Base-by-base conservation (phyloP, 2,797 vertebrate species). In the Girardinus metallicus region DNA sequence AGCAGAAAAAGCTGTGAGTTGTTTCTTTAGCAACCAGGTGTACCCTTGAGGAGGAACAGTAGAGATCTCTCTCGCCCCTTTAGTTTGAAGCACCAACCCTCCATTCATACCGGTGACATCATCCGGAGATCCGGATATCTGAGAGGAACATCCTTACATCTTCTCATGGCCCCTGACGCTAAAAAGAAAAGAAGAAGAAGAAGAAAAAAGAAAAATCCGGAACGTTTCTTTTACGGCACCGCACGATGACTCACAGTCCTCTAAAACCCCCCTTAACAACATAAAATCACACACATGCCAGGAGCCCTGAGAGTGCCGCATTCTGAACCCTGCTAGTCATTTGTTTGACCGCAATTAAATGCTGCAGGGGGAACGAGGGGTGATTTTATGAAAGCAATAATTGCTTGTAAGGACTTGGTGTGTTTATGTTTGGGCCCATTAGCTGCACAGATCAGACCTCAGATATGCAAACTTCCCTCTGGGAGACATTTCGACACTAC, bases 351-450 rank as follows among this genome's bases (percentile, higher is more conserved):
- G 90, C 94, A 95, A 95, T 96, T 95, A 95, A 95, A 95, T 85
- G 89, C 90, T 94, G 94, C 93, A 95, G 93, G 92, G 68, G 92
- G 94, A 93, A 86, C 84, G 85, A 91, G 86, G 86, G 93, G 90
- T 90, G 92, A 95, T 96, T 95, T 96, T 96, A 95, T 95, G 92
- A 94, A 94, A 91, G 92, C 92, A 95, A 94, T 95, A 95, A 96
- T 95, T 95, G 95, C 95, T 95, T 94, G 94, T 95, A 95, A 95
- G 95, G 90, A 92, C 94, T 94, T 78, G 82, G 92, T 85, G 91
- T 95, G 94, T 96, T 96, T 96, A 96, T 82, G 91, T 95, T 95
- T 89, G 93, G 93, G 93, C 92, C 94, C 94, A 95, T 96, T 95
- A 95, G 93, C 94, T 91, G 88, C 88, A 90, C 88, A 95, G 95